phyloP scores from a whole-genome alignment of 2,888 invertebrate species.

The Julus scanicus region DNA sequence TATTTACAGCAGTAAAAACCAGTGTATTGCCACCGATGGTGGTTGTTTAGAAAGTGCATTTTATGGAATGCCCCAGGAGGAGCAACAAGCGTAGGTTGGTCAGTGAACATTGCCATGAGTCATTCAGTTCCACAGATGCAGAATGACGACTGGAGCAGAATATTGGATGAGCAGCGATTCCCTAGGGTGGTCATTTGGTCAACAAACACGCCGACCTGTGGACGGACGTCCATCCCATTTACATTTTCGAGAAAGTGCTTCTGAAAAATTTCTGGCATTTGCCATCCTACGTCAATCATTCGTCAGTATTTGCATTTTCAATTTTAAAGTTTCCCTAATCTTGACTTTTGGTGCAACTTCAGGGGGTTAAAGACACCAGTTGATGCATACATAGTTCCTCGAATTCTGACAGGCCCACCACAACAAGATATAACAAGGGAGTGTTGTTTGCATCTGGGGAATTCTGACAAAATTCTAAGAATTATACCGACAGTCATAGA shows the following conservation, averaged over 20 bases:
- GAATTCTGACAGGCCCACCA: not conserved
- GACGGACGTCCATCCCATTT: not conserved
- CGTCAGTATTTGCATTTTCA: not conserved
- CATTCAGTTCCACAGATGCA: not conserved
- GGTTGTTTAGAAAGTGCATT: not conserved
- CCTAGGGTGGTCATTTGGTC: constrained; percentile 2
- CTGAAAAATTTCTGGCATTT: not conserved
- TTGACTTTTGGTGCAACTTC: not conserved
- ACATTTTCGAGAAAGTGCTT: not conserved
- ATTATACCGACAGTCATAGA: not conserved
- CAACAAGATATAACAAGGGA: not conserved
- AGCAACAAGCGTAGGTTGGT: not conserved
- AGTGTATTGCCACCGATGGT: too few relatives aligned
- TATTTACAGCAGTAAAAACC: too few relatives aligned
- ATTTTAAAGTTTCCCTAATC: not conserved
- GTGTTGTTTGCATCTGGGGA: not conserved
- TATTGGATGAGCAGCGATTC: not conserved
- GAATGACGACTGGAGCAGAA: constrained; percentile 1
- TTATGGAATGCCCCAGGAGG: not conserved
- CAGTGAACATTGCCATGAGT: not conserved
- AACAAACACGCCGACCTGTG: not conserved
- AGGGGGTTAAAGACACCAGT: not conserved
- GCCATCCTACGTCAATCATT: not conserved
- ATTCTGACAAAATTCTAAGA: not conserved
- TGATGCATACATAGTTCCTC: not conserved